Conservation (phyloP, 2,797 vertebrate species). For the Etheostoma perlongum region DNA sequence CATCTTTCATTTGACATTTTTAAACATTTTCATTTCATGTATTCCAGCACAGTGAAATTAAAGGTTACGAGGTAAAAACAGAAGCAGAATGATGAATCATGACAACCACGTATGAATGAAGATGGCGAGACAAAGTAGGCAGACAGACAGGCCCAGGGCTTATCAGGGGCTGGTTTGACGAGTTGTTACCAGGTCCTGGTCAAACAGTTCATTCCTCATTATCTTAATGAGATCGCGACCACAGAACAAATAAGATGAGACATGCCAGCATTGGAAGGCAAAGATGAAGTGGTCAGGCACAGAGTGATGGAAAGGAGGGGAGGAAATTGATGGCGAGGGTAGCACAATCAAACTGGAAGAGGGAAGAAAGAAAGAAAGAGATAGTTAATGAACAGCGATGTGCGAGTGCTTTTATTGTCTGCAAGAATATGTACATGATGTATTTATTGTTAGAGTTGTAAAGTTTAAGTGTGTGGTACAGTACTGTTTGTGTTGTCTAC, state of each 20-base stretch:
- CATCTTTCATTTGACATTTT: slow-evolving; percentile 36
- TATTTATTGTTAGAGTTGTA: background rate
- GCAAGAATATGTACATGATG: background rate
- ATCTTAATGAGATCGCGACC: slow-evolving; percentile 79
- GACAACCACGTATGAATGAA: slow-evolving; percentile 32
- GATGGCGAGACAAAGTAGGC: slow-evolving; percentile 36
- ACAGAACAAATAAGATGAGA: slow-evolving; percentile 64
- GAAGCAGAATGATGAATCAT: slow-evolving; percentile 38
- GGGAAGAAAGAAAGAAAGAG: slow-evolving; percentile 6
- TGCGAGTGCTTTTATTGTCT: background rate
- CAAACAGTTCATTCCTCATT: slow-evolving; percentile 75
- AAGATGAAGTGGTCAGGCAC: slow-evolving; percentile 48
- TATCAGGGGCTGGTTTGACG: slow-evolving; percentile 60
- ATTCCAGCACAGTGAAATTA: slow-evolving; percentile 25
- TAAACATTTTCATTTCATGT: slow-evolving; percentile 5
- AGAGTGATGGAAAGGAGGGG: slow-evolving; percentile 34
- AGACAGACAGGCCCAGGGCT: slow-evolving; percentile 48
- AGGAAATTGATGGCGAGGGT: slow-evolving; percentile 34
- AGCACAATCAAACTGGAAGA: slow-evolving; percentile 28
- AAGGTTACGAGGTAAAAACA: slow-evolving; percentile 19
- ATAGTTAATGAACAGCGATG: background rate
- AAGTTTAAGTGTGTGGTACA: background rate
- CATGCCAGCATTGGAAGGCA: slow-evolving; percentile 48
- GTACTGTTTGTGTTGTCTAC: background rate
- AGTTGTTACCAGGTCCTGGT: slow-evolving; percentile 68